phyloP scores from a whole-genome alignment of 30 jellyfish, hydroid and myxozoan species.

The Aurelia aurita region DNA sequence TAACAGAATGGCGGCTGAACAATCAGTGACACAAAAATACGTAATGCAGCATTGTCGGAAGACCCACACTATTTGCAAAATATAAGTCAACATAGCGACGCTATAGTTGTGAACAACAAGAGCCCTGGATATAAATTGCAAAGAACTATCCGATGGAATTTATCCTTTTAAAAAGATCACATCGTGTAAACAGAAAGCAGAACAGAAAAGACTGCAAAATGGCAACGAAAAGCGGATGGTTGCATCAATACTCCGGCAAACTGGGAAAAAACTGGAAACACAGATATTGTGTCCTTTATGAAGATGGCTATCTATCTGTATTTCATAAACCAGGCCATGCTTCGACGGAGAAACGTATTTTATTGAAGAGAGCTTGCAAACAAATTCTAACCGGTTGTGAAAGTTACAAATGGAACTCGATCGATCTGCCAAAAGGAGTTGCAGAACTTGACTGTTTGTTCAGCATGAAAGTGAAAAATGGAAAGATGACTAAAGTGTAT shows the following conservation, averaged over 20 bases:
- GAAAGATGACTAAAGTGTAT: conserved; percentile 4
- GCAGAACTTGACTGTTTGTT: conserved; percentile 39
- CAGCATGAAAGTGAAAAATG: neutral
- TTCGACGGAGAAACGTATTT: conserved; percentile 2
- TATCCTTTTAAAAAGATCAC: neutral
- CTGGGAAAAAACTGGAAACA: conserved; percentile 22
- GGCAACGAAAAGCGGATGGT: conserved; percentile 42
- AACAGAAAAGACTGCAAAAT: neutral
- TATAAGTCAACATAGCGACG: too few relatives aligned
- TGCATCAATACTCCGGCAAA: conserved; percentile 14
- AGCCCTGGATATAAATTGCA: too few relatives aligned
- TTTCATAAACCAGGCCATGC: neutral
- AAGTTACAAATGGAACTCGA: conserved; percentile 52
- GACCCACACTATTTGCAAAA: too few relatives aligned
- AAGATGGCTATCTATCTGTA: conserved; percentile 22
- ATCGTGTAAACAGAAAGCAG: neutral
- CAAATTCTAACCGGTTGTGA: conserved; percentile 31
- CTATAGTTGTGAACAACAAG: too few relatives aligned
- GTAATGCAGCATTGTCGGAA: too few relatives aligned
- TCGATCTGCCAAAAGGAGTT: conserved; percentile 51
- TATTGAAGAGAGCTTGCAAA: conserved; percentile 13
- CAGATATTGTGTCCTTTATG: conserved; percentile 37
- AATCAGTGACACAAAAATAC: too few relatives aligned
- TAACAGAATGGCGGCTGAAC: too few relatives aligned
- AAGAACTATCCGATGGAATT: neutral